These are phyloP conservation scores for Gandaritis pyraliata DNA, from an alignment of 2,888 invertebrate species.

Conservation along the genomic window DNA sequence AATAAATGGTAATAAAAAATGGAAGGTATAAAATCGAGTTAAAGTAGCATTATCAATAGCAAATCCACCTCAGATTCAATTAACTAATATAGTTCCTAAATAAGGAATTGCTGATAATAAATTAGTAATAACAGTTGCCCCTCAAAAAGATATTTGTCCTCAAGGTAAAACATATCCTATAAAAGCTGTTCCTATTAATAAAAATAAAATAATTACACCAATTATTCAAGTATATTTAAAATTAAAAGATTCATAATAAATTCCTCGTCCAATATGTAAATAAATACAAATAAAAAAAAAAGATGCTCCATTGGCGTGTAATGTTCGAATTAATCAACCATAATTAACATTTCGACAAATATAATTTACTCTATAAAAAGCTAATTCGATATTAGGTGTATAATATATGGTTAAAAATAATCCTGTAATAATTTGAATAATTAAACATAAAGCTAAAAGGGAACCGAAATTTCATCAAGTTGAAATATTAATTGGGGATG, in stretches of 20 bases:
- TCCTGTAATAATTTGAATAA: conserved; percentile 87
- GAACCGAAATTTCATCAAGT: conserved; percentile 89
- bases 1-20: conserved; percentile 90
- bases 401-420: conserved; percentile 89
- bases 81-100: conserved; percentile 85
- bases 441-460: conserved; percentile 85
- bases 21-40: conserved; percentile 90
- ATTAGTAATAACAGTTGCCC: conserved; percentile 92
- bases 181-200: conserved; percentile 89
- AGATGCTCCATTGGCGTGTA: conserved; percentile 89
- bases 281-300: conserved; percentile 89
- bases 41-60: conserved; percentile 89
- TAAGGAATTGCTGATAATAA: conserved; percentile 89
- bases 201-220: conserved; percentile 87
- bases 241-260: conserved; percentile 78
- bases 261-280: conserved; percentile 87
- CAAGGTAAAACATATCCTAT: conserved; percentile 91
- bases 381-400: conserved; percentile 85
- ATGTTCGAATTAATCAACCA: conserved; percentile 86
- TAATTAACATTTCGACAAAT: conserved; percentile 89
- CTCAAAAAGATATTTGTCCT: conserved; percentile 93
- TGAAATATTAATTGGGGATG: conserved; percentile 86
- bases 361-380: conserved; percentile 87
- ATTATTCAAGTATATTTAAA: conserved; percentile 85
- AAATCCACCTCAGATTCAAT: conserved; percentile 91